A percentile compares a stretch with the other conserved stretches of the same genome.
These are phyloP conservation scores for Ectropis grisescens DNA, from an alignment of 1,140 invertebrate species.

Conservation along the genomic window DNA sequence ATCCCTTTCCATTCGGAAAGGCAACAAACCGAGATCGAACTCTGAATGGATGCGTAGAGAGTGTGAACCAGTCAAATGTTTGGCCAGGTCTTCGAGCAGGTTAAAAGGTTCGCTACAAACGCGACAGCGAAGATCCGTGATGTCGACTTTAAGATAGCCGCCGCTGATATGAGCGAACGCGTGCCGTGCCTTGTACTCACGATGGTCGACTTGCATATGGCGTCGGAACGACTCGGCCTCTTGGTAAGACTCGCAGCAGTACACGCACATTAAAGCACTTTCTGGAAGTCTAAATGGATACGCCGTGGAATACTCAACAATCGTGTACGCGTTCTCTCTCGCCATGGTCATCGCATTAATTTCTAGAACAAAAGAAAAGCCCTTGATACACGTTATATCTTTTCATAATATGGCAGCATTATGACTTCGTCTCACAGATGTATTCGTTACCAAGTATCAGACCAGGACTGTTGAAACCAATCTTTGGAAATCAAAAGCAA, in stretches of 20 bases:
- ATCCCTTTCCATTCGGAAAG: slow-evolving; percentile 34
- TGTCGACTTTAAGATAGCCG: slow-evolving; percentile 40
- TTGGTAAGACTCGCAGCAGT: slow-evolving; percentile 36
- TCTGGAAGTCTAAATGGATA: slow-evolving; percentile 51
- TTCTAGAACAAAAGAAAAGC: slow-evolving; percentile 52
- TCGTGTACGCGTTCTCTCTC: slow-evolving; percentile 45
- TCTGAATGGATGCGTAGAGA: slow-evolving; percentile 20
- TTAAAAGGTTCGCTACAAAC: slow-evolving; percentile 27
- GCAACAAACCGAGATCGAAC: slow-evolving; percentile 31
- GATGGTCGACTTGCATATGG: slow-evolving; percentile 38
- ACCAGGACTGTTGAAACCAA: too few species aligned
- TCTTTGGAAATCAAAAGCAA: too few species aligned
- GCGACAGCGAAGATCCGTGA: slow-evolving; percentile 35
- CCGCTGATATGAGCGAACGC: slow-evolving; percentile 35
- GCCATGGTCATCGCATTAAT: slow-evolving; percentile 35
- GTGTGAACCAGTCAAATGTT: slow-evolving; percentile 31
- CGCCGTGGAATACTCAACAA: slow-evolving; percentile 42
- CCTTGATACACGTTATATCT: too few species aligned
- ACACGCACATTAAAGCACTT: slow-evolving; percentile 43
- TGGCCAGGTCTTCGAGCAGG: slow-evolving; percentile 21
- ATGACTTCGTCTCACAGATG: too few species aligned
- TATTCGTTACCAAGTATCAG: too few species aligned
- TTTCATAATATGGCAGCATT: too few species aligned
- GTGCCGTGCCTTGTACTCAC: slow-evolving; percentile 22
- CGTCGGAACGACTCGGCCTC: slow-evolving; percentile 29